Conservation (phyloP, 2,797 vertebrate species). For the Zenarchopterus dispar region DNA sequence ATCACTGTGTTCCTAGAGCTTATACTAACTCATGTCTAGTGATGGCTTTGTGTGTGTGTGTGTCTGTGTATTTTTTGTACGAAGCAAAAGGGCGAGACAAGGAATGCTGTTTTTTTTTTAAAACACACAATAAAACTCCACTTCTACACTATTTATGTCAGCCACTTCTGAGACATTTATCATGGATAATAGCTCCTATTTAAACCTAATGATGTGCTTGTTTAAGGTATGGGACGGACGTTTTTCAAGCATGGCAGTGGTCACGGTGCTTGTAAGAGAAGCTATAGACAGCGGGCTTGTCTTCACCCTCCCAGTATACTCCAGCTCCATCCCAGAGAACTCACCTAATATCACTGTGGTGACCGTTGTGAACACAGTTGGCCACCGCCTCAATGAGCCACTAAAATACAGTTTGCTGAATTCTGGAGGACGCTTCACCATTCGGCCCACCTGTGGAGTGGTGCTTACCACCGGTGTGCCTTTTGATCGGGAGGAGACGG, state of each 20-base stretch:
- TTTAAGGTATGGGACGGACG: slow-evolving; percentile 85
- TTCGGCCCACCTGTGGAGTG: slow-evolving; percentile 92
- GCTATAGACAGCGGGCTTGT: slow-evolving; percentile 88
- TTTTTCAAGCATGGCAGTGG: slow-evolving; percentile 84
- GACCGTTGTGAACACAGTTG: slow-evolving; percentile 88
- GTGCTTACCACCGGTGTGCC: slow-evolving; percentile 90
- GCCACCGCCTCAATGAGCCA: slow-evolving; percentile 92
- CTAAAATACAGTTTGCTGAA: slow-evolving; percentile 92
- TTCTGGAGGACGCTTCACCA: slow-evolving; percentile 87
- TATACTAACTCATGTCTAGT: slow-evolving; percentile 15
- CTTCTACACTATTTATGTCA: background rate
- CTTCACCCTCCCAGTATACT: slow-evolving; percentile 88
- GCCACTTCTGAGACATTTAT: slow-evolving; percentile 7
- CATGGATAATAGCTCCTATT: background rate
- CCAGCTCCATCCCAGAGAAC: slow-evolving; percentile 89
- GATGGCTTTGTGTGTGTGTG: too few species aligned
- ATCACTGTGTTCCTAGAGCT: slow-evolving; percentile 1
- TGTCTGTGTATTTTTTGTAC: background rate
- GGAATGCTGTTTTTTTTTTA: background rate
- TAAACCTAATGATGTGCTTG: background rate
- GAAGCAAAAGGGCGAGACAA: slow-evolving; percentile 10
- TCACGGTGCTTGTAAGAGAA: slow-evolving; percentile 91
- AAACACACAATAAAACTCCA: background rate
- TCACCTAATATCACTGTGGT: slow-evolving; percentile 83
- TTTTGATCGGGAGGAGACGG: slow-evolving; percentile 92